Base-by-base conservation (phyloP, 2,113 vertebrate genomes). In the Stigmatopora nigra region DNA sequence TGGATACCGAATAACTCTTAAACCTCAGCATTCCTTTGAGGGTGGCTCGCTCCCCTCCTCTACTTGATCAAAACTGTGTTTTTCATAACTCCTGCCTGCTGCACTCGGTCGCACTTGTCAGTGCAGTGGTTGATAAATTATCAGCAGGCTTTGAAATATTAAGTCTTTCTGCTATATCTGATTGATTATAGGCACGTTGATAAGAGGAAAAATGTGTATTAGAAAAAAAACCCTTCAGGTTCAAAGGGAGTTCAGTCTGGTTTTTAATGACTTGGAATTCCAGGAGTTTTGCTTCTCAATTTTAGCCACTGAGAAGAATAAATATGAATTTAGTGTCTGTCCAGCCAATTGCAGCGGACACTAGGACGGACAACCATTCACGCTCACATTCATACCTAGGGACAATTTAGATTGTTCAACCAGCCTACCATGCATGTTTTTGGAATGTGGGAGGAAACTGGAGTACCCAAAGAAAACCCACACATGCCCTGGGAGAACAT, bases 241-340 rank as follows among this genome's bases (percentile, higher is more conserved):
- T 71, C 58, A 71, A 75, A 61, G 53, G 71, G 68, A 68, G 64
- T 68, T 55, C 70, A 67, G 61, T 70, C 44, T 64, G 31, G 22
- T 64, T 46, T 65, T 68, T 36, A 22, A 11, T 7, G 14, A 13
- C 35, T 35, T 44, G 63, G 15, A 69, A 70, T 31, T 70, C 64
- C 61, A 25, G 22, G 73, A 67, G 65, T 58, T 67, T 58, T 45
- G 41, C 60, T 74, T 35, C 31, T 62, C 63, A 67, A 61, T 70
- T 58, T 61, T 70, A 48, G 76, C 77, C 67, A 53, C 20, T 69
- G 70, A 79, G 82, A 80, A 73, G 64, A 69, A 73, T 68, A 69
- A 61, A 73, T 78, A 75, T 77, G 80, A 71, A 70, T 70, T 79
- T 63, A 69, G 72, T 77, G 80, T 84, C 84, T 82, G 78, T 83